These are phyloP conservation scores for Myrmophylax atrothorax DNA, from an alignment of 2,113 vertebrate genomes.

Conservation along the genomic window DNA sequence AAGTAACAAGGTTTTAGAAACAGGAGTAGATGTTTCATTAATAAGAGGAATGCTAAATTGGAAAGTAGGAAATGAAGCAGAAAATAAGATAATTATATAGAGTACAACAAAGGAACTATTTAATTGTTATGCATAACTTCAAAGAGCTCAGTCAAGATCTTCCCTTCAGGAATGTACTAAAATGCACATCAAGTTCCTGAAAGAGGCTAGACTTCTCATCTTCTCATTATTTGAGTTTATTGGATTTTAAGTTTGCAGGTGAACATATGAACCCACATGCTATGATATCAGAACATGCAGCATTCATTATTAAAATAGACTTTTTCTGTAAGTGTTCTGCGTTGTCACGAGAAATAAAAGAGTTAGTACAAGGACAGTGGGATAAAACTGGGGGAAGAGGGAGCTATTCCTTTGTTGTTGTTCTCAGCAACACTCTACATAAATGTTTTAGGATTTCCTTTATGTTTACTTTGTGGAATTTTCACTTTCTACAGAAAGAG, in stretches of 20 bases:
- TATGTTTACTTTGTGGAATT: neutral
- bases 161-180: neutral
- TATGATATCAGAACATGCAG: neutral
- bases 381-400: neutral
- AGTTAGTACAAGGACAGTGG: neutral
- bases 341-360: neutral
- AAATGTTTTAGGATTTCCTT: neutral
- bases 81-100: neutral
- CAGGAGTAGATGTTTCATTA: neutral
- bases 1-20: neutral
- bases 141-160: neutral
- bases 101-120: neutral
- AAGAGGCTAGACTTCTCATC: neutral
- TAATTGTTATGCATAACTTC: neutral
- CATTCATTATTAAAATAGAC: neutral
- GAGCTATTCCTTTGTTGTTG: neutral
- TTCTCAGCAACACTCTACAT: neutral
- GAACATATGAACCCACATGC: neutral
- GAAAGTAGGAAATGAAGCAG: neutral
- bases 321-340: neutral
- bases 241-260: neutral
- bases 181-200: neutral
- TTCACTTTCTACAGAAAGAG: neutral
- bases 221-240: neutral
- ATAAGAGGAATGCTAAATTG: neutral